Base-by-base conservation (phyloP, 2,888 invertebrate species). In the Tetropium fuscum region DNA sequence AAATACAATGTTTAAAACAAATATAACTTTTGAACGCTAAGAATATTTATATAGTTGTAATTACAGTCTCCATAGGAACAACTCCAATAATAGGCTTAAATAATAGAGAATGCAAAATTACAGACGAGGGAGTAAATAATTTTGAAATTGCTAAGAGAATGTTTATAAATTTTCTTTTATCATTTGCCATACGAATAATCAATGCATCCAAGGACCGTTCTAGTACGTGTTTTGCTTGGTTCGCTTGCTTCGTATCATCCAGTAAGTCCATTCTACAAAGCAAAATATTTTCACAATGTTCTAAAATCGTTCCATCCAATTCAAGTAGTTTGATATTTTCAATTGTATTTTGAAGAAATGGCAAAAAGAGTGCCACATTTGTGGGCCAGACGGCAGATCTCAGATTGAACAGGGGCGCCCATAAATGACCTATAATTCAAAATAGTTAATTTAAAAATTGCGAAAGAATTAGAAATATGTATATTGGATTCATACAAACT, bases 341-440 rank as follows among this genome's bases (percentile, higher is more conserved):
- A 3, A 75, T 64, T 2, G 71, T 70, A 8, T 60, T 72, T 51
- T 68, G 64, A 5, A 78, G 65, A 15, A 64, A 67, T 71, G 81
- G 71, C 73, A 82, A 72, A 74, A 78, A 13, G 19, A 74, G 72
- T 20, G 80, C 77, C 1, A 84, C 78, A 36, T 85, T 83, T 16
- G 83, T 69, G 0, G 87, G 84, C 87, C 87, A 88, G 64, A 84
- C 83, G 0, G 87, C 84, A 0, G 87, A 85, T 34, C 84, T 82
- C 18, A 89, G 74, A 18, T 87, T 77, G 64, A 89, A 88, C 34
- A 87, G 80, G 38, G 86, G 84, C 1, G 84, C 82, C 88, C 88
- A 89, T 7, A 86, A 83, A 48, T 83, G 80, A 38, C 83, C 79
- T 67, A 25, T n/a, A n/a, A n/a, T n/a, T n/a, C n/a, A n/a, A n/a